These are phyloP conservation scores for Cotesia congregata DNA, from an alignment of 2,888 invertebrate species.

Conservation along the genomic window DNA sequence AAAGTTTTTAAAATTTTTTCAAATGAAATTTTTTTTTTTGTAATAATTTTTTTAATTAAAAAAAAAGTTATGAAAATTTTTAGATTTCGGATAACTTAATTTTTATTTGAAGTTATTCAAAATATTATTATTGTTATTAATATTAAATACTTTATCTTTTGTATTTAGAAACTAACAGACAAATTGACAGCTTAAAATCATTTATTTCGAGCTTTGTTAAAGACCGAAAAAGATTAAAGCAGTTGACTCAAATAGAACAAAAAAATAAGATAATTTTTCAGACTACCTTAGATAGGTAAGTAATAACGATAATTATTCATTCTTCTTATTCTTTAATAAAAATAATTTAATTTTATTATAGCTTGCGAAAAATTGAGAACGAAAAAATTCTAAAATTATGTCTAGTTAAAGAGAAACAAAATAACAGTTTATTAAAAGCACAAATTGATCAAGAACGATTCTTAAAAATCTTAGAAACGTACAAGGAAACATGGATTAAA, in stretches of 20 bases:
- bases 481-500: constrained; percentile 21
- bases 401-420: constrained; percentile 4
- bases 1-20: no score
- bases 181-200: background rate
- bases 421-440: constrained; percentile 22
- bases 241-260: constrained; percentile 9
- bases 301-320: background rate
- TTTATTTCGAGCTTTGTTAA: background rate
- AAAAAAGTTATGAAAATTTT: no score
- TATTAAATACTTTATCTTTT: no score
- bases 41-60: no score
- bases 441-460: background rate
- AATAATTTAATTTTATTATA: constrained; percentile 10
- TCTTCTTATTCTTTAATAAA: background rate
- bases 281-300: constrained; percentile 11
- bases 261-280: constrained; percentile 4
- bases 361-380: background rate
- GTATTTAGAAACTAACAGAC: no score
- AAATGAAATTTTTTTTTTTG: no score
- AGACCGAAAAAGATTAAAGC: background rate
- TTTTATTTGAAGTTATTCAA: no score
- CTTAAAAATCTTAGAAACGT: constrained; percentile 8
- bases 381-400: background rate
- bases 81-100: no score
- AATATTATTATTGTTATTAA: no score